These are phyloP conservation scores for Lineus longissimus DNA, from an alignment of 1,140 invertebrate species.

Conservation along the genomic window DNA sequence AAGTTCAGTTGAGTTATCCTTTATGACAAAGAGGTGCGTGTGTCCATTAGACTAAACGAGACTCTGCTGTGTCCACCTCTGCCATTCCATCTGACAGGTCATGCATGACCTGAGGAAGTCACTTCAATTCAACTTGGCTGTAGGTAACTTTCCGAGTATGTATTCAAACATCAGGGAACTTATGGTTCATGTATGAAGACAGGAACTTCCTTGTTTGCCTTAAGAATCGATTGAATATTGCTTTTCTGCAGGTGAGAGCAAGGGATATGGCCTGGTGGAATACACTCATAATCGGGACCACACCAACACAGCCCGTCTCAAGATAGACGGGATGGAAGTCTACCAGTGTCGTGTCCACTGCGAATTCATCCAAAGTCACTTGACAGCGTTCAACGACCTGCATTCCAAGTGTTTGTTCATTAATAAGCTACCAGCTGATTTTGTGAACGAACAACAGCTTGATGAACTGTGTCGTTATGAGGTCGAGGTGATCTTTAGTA, in stretches of 20 bases:
- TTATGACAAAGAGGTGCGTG: slow-evolving; percentile 35
- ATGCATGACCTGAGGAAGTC: slow-evolving; percentile 51
- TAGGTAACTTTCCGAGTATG: no score
- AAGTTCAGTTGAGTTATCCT: slow-evolving; percentile 7
- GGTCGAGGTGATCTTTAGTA: slow-evolving; percentile 61
- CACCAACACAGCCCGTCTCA: slow-evolving; percentile 52
- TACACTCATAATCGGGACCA: slow-evolving; percentile 53
- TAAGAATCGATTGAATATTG: not conserved
- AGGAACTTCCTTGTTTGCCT: no score
- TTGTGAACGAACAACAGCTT: slow-evolving; percentile 59
- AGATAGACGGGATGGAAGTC: slow-evolving; percentile 56
- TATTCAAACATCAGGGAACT: no score
- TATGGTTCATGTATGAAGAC: no score
- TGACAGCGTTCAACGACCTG: slow-evolving; percentile 56
- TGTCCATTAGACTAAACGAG: slow-evolving; percentile 56
- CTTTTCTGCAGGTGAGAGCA: slow-evolving; percentile 51
- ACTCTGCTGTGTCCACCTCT: slow-evolving; percentile 60
- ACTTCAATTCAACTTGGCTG: no score
- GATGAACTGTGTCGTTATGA: slow-evolving; percentile 58
- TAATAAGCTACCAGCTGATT: slow-evolving; percentile 58
- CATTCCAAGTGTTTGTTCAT: slow-evolving; percentile 60
- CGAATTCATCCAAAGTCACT: slow-evolving; percentile 50
- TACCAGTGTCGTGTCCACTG: slow-evolving; percentile 54
- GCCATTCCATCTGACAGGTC: slow-evolving; percentile 54
- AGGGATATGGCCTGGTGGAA: slow-evolving; percentile 64